These are phyloP conservation scores for Zaprionus lachaisei DNA, from an alignment of 1,140 invertebrate genomes.

Conservation along the genomic window DNA sequence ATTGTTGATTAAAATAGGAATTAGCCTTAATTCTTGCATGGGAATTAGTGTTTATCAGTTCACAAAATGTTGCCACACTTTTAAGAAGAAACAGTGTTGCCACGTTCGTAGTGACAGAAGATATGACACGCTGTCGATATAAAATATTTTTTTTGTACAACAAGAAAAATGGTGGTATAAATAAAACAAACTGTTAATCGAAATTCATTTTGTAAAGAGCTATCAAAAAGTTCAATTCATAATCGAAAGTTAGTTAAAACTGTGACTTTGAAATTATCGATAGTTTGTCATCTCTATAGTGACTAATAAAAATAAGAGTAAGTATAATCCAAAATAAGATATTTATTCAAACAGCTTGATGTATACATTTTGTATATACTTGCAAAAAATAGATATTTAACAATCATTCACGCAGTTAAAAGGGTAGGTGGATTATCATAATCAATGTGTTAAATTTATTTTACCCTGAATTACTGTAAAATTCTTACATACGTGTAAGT, in stretches of 20 bases:
- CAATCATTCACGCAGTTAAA: background rate
- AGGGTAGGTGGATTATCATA: background rate
- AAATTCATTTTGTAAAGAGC: background rate
- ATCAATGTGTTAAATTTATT: background rate
- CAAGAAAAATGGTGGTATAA: background rate
- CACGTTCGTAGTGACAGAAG: background rate
- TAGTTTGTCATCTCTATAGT: constrained; percentile 26
- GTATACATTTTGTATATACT: background rate
- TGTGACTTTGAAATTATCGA: constrained; percentile 15
- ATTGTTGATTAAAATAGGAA: background rate
- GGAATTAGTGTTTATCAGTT: background rate
- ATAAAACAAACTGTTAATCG: background rate
- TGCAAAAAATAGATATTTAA: background rate
- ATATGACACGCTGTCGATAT: background rate
- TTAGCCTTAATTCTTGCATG: background rate
- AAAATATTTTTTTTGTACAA: background rate
- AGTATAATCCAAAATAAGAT: constrained; percentile 1
- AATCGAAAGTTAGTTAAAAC: background rate
- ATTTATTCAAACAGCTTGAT: background rate
- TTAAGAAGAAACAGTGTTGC: background rate
- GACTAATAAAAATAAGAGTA: constrained; percentile 14
- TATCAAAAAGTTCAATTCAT: background rate
- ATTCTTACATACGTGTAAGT: constrained; percentile 58
- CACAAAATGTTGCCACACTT: background rate
- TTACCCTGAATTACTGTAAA: background rate